Evolutionary conservation across 2,113 vertebrate genomes (phyloP).

Genomic region (Micromys minutus): DNA sequence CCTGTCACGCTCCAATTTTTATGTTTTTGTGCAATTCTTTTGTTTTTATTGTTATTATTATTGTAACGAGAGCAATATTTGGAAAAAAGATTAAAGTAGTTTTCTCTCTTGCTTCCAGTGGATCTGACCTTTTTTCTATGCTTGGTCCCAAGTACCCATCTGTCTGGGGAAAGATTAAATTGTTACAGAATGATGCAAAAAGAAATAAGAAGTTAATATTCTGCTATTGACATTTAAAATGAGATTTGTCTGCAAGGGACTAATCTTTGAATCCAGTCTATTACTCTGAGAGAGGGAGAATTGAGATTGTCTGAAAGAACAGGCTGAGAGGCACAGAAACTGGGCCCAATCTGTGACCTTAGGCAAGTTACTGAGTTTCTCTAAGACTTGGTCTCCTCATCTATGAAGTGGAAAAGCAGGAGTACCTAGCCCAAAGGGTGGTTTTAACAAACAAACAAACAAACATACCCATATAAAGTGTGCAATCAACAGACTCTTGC

Average conservation of each 20-base stretch:
- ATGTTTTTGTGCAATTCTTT: not conserved
- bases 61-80: not conserved
- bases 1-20: not conserved
- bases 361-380: slow-evolving; percentile 25
- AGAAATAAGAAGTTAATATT: slow-evolving; percentile 67
- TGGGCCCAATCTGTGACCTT: not conserved
- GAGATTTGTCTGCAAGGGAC: slow-evolving; percentile 59
- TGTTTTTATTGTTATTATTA: not conserved
- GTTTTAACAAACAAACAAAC: not conserved
- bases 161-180: slow-evolving; percentile 54
- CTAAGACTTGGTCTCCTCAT: slow-evolving; percentile 23
- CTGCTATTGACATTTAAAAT: slow-evolving; percentile 66
- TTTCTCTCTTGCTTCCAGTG: slow-evolving; percentile 48
- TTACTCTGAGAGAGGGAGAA: slow-evolving; percentile 37
- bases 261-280: slow-evolving; percentile 43
- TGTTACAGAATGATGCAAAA: slow-evolving; percentile 57
- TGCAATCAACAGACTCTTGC: not conserved
- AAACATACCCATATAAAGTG: not conserved
- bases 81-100: not conserved
- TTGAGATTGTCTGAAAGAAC: not conserved
- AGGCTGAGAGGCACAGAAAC: not conserved
- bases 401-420: slow-evolving; percentile 31
- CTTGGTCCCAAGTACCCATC: not conserved
- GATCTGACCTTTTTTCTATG: not conserved
- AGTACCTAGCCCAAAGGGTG: not conserved